Base-by-base conservation (phyloP, 2,888 invertebrate genomes). In the Ormyrus nitidulus region DNA sequence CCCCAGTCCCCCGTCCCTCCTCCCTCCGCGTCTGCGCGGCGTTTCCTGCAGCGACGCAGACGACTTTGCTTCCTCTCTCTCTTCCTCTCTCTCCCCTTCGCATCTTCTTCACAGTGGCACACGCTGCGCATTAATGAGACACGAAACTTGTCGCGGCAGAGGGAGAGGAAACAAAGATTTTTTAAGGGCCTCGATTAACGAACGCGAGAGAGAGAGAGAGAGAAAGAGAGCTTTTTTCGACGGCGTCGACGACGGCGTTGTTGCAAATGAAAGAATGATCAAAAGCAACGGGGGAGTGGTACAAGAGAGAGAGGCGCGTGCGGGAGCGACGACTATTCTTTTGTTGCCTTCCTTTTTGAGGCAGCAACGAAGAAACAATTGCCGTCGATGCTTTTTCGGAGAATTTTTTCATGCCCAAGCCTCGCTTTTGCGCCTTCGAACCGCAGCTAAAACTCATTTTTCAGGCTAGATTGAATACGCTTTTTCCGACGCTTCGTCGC, bases 161-260 rank as follows among this genome's bases (percentile, higher is more conserved):
- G 34, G 34, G 6, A 13, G 49, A 34, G 19, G 54, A 49, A 54
- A 79, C 68, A 76, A 66, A 59, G 75, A 70, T 76, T 73, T 79
- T 72, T 80, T 80, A 76, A 80, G 75, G 79, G 79, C 13, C 54
- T 68, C 76, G 79, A 80, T 71, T 71, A 71, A 80, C 66, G 75
- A 80, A 75, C 53, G 61, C 64, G 49, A 59, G 5, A 48, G 5
- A 34, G 34, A 34, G 34, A 34, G 34, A 34, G 34, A 34, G 34
- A 34, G 34, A 34, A 4, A 13, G 13, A 13, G 13, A 13, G 1
- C 3, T 66, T 19, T 66, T 6, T 69, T 46, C 56, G 65, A 19
- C 13, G 10, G 66, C 6, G 34, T 19, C 49, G 53, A n/a, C 9
- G 66, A 19, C 11, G 48, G 5, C 10, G 51, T 49, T 11, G 59